Conservation (phyloP, 2,888 invertebrate species). For the Flexamia atlantica region DNA sequence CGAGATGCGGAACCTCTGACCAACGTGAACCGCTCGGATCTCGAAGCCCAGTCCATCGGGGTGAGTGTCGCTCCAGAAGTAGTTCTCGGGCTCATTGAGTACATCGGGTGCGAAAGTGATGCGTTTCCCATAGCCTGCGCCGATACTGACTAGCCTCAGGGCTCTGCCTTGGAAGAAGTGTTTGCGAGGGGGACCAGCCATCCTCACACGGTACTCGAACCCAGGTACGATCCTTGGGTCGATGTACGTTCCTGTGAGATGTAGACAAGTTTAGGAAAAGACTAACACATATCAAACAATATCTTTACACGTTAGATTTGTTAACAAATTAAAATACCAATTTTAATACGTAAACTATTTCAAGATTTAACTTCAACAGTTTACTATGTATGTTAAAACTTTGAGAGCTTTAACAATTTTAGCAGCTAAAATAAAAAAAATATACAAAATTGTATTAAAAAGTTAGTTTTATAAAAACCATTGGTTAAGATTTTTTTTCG, state of each 20-base stretch:
- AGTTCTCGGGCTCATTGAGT: constrained; percentile 76
- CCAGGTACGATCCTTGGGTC: constrained; percentile 85
- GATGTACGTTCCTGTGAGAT: constrained; percentile 81
- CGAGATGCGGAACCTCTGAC: constrained; percentile 80
- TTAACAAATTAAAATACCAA: too few species aligned
- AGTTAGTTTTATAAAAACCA: too few species aligned
- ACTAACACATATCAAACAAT: too few species aligned
- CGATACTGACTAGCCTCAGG: constrained; percentile 81
- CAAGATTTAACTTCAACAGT: too few species aligned
- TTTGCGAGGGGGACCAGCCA: constrained; percentile 79
- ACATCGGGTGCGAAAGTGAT: constrained; percentile 85
- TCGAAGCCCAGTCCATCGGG: constrained; percentile 85
- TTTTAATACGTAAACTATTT: too few species aligned
- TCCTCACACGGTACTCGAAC: constrained; percentile 84
- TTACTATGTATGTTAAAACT: too few species aligned
- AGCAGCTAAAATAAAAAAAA: too few species aligned
- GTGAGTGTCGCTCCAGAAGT: constrained; percentile 88
- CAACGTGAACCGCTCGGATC: constrained; percentile 81
- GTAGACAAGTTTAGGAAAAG: too few species aligned
- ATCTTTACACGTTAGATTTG: too few species aligned
- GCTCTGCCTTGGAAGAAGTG: constrained; percentile 83
- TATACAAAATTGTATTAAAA: too few species aligned
- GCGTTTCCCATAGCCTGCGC: constrained; percentile 87
- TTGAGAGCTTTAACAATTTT: too few species aligned
- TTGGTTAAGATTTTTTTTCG: too few species aligned